Conservation (phyloP, 2,113 vertebrate species). For the Salvelinus fontinalis region DNA sequence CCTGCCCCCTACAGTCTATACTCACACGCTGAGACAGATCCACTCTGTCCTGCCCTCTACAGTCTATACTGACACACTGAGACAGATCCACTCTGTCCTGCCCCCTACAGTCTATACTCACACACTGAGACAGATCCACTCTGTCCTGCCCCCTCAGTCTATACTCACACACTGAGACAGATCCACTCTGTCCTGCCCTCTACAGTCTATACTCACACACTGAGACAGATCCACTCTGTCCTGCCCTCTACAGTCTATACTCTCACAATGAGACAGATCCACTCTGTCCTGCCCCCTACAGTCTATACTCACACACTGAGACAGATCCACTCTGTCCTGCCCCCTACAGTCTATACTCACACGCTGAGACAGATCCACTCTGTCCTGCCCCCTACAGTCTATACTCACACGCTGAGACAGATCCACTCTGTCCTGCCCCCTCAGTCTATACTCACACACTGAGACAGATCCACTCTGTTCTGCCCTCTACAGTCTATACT, state of each 20-base stretch:
- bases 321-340: too few relatives aligned
- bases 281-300: not conserved
- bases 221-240: too few relatives aligned
- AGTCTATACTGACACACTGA: conserved; percentile 32
- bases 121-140: not conserved
- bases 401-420: too few relatives aligned
- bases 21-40: too few relatives aligned
- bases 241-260: not conserved
- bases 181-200: too few relatives aligned
- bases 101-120: not conserved
- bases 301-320: not conserved
- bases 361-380: not conserved
- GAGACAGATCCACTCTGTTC: conserved; percentile 21
- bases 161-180: not conserved
- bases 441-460: conserved; percentile 28
- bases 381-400: too few relatives aligned
- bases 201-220: too few relatives aligned
- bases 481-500: not conserved
- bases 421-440: too few relatives aligned
- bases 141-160: too few relatives aligned
- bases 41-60: too few relatives aligned
- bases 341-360: not conserved
- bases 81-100: conserved; percentile 13
- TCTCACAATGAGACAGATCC: conserved; percentile 40
- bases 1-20: too few relatives aligned